Evolutionary conservation across 2,113 vertebrate species (phyloP).

Genomic region (Equus przewalskii): DNA sequence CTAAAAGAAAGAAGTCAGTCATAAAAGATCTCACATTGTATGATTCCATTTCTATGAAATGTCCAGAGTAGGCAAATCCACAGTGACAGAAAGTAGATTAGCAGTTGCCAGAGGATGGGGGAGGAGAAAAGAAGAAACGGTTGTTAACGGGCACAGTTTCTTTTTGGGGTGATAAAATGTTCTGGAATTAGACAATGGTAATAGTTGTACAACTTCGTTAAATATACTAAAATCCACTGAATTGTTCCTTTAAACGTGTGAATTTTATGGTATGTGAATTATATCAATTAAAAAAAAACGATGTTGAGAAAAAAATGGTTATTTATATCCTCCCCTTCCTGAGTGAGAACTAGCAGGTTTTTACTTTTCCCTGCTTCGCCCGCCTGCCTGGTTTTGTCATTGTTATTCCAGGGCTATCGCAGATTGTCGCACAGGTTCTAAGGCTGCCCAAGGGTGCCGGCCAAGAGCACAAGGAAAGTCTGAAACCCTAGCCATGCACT

Average conservation of each 20-base stretch:
- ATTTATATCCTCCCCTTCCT: not conserved
- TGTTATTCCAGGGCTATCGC: not conserved
- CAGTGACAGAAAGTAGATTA: not conserved
- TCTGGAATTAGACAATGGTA: not conserved
- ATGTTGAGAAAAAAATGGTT: not conserved
- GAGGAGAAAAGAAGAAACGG: not conserved
- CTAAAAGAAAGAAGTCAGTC: not conserved
- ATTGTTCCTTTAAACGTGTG: not conserved
- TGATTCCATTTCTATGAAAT: not conserved
- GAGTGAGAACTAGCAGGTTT: not conserved
- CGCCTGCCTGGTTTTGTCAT: not conserved
- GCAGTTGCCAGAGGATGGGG: not conserved
- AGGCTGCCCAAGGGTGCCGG: not conserved
- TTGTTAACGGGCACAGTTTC: not conserved
- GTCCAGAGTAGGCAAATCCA: not conserved
- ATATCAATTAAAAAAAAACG: not conserved
- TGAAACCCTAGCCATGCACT: not conserved
- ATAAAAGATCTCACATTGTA: not conserved
- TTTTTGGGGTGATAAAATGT: not conserved
- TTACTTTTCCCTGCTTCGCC: not conserved
- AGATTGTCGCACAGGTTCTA: not conserved
- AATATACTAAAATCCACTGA: not conserved
- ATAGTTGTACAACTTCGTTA: not conserved
- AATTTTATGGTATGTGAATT: not conserved
- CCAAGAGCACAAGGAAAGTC: not conserved